Percentiles rank a stretch among this genome's conserved stretches.
Evolutionary conservation across 1,140 invertebrate species (phyloP).

Genomic region (Ceratina australensis): DNA sequence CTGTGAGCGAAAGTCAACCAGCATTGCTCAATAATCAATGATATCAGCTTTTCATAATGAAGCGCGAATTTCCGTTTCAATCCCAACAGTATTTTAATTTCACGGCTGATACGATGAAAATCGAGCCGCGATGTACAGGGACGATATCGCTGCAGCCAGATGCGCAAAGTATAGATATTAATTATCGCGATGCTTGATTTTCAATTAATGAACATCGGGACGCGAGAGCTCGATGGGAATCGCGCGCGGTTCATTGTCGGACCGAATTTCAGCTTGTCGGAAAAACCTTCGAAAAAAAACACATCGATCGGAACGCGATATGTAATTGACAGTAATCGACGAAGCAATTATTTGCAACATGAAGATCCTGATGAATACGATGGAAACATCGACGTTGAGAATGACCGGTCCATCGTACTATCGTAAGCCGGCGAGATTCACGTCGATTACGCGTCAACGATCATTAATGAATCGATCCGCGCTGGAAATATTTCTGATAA

Average conservation of each 20-base stretch:
- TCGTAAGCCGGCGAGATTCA: slow-evolving; percentile 10
- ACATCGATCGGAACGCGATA: background rate
- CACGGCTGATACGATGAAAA: background rate
- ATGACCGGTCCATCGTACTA: slow-evolving; percentile 22
- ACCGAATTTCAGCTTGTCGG: background rate
- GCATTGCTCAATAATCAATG: background rate
- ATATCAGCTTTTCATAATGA: background rate
- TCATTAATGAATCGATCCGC: slow-evolving; percentile 6
- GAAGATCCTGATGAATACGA: background rate
- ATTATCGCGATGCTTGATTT: background rate
- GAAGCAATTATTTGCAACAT: background rate
- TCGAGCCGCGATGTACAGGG: no score
- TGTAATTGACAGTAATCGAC: slow-evolving; percentile 21
- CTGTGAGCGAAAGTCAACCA: background rate
- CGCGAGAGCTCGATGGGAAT: background rate
- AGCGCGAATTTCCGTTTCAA: background rate
- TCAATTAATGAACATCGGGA: background rate
- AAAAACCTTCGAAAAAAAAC: no score
- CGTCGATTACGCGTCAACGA: slow-evolving; percentile 16
- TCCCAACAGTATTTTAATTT: background rate
- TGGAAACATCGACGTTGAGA: background rate
- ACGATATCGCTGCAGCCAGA: no score
- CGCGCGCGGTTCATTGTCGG: background rate
- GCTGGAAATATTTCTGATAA: slow-evolving; percentile 9
- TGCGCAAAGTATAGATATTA: no score